Evolutionary conservation across 2,797 vertebrate species (phyloP).

Genomic region (Fundulus diaphanus): DNA sequence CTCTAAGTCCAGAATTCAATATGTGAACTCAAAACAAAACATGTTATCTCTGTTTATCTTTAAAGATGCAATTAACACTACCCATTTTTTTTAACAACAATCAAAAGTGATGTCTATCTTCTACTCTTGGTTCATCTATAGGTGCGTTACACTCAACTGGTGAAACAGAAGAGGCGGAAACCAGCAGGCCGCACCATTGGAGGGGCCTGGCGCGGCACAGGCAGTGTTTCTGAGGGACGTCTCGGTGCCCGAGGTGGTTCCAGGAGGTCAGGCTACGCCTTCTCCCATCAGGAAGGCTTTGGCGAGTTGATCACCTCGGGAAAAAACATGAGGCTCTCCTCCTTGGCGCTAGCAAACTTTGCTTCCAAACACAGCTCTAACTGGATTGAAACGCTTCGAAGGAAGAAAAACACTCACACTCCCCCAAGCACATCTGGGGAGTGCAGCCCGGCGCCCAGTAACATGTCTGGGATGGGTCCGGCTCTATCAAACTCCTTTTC

Average conservation of each 20-base stretch:
- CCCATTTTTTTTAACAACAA: neutral
- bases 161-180: conserved; percentile 89
- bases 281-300: conserved; percentile 95
- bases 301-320: conserved; percentile 96
- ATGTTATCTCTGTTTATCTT: too few relatives aligned
- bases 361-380: conserved; percentile 84
- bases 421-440: conserved; percentile 68
- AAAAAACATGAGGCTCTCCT: conserved; percentile 94
- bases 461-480: conserved; percentile 57
- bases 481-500: conserved; percentile 73
- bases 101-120: neutral
- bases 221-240: conserved; percentile 81
- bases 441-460: conserved; percentile 74
- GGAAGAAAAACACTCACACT: conserved; percentile 80
- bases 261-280: conserved; percentile 90
- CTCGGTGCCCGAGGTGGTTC: conserved; percentile 79
- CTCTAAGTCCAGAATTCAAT: neutral
- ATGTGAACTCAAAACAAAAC: neutral
- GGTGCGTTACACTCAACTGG: conserved; percentile 93
- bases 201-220: conserved; percentile 59
- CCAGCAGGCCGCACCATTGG: conserved; percentile 56
- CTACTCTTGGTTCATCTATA: conserved; percentile 54
- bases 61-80: neutral
- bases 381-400: conserved; percentile 92
- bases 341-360: conserved; percentile 86